These are phyloP conservation scores for Hirundichthys speculiger DNA, from an alignment of 2,113 vertebrate genomes.

Conservation along the genomic window DNA sequence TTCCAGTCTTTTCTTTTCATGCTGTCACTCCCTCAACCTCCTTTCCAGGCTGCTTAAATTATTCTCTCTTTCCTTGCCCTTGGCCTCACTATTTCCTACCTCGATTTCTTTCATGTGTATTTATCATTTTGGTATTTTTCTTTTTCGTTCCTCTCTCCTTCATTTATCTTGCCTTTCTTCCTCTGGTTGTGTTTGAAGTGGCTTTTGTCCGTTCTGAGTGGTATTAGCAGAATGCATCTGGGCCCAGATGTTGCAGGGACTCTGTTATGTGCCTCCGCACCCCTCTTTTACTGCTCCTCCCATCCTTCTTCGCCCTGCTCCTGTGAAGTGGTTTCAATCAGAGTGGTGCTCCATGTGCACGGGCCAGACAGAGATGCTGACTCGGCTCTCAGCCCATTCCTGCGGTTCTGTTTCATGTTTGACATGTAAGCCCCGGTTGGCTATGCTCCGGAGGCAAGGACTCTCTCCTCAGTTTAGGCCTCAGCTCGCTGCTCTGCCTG, in stretches of 20 bases:
- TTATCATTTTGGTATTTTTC: slow-evolving; percentile 57
- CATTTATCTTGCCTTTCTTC: slow-evolving; percentile 43
- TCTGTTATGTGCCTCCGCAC: slow-evolving; percentile 29
- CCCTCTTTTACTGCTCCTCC: slow-evolving; percentile 38
- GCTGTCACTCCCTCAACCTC: slow-evolving; percentile 37
- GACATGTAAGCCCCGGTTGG: slow-evolving; percentile 52
- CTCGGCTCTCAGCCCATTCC: slow-evolving; percentile 79
- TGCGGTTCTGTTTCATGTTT: slow-evolving; percentile 80
- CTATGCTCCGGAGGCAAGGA: slow-evolving; percentile 36
- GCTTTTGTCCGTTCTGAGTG: slow-evolving; percentile 49
- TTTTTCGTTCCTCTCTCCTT: slow-evolving; percentile 51
- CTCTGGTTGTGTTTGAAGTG: slow-evolving; percentile 70
- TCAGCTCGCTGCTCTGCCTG: slow-evolving; percentile 20
- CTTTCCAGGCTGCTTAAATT: slow-evolving; percentile 39
- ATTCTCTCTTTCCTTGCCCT: slow-evolving; percentile 27
- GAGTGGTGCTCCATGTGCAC: slow-evolving; percentile 63
- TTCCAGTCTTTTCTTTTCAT: slow-evolving; percentile 10
- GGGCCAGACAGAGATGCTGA: slow-evolving; percentile 71
- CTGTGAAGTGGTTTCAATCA: slow-evolving; percentile 82
- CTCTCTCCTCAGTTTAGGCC: slow-evolving; percentile 34
- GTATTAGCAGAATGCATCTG: slow-evolving; percentile 72
- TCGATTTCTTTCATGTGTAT: slow-evolving; percentile 54
- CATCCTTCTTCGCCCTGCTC: slow-evolving; percentile 47
- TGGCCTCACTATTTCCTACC: slow-evolving; percentile 48
- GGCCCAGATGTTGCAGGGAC: slow-evolving; percentile 80